phyloP scores from a whole-genome alignment of 1,140 invertebrate genomes.

The Solenopsis fugax region DNA sequence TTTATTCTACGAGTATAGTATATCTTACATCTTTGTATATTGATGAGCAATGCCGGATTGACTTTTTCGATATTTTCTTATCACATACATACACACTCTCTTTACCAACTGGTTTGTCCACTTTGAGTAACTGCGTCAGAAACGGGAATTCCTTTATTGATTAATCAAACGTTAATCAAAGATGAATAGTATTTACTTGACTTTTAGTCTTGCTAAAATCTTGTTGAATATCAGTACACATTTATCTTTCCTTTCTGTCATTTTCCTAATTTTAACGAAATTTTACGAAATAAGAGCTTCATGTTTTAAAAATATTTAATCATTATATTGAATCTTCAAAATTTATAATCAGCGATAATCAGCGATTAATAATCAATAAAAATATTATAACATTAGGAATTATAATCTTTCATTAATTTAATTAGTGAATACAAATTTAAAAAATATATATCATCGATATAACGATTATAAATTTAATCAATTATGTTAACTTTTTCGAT shows the following conservation, averaged over 20 bases:
- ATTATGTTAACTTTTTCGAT: not conserved
- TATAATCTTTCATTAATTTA: not conserved
- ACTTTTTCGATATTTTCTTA: constrained; percentile 8
- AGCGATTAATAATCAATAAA: not conserved
- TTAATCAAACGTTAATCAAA: not conserved
- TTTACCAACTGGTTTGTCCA: constrained; percentile 9
- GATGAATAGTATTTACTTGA: not conserved
- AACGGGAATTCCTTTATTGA: constrained; percentile 1
- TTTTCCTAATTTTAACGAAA: not conserved
- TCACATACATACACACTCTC: not conserved
- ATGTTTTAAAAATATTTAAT: not conserved
- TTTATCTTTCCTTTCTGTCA: not conserved
- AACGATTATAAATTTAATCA: not conserved
- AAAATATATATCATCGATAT: not conserved
- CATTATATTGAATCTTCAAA: not conserved
- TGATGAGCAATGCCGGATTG: not conserved
- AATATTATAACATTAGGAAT: not conserved
- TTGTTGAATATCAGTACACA: not conserved
- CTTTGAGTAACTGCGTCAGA: not conserved
- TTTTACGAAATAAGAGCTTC: not conserved
- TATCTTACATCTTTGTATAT: not conserved
- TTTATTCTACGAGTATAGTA: not conserved
- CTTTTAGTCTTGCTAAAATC: not conserved
- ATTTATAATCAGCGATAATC: not conserved
- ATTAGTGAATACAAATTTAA: not conserved